Evolutionary conservation across 1,140 invertebrate genomes (phyloP).

Genomic region (Battus philenor): DNA sequence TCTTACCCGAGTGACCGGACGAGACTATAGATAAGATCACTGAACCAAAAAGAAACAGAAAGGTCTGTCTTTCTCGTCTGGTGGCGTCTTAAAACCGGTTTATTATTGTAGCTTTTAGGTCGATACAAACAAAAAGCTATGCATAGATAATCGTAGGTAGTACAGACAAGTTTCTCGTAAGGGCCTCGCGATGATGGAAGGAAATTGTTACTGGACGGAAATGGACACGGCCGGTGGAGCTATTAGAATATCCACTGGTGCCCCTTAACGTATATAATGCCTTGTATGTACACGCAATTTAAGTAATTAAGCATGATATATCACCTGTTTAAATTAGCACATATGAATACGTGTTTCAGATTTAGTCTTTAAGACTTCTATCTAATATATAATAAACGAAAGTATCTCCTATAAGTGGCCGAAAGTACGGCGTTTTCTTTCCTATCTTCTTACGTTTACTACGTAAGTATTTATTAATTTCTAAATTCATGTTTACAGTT

Average conservation of each 20-base stretch:
- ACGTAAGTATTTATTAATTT: neutral
- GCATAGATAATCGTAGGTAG: slow-evolving; percentile 53
- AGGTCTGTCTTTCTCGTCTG: slow-evolving; percentile 56
- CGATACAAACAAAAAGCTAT: slow-evolving; percentile 56
- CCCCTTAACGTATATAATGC: slow-evolving; percentile 16
- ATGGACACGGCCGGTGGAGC: slow-evolving; percentile 41
- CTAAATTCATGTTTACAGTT: too few species aligned
- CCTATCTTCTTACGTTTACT: neutral
- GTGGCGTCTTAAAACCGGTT: slow-evolving; percentile 55
- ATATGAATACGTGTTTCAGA: too few species aligned
- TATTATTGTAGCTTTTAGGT: slow-evolving; percentile 58
- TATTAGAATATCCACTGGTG: slow-evolving; percentile 35
- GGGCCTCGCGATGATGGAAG: slow-evolving; percentile 41
- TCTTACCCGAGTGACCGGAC: slow-evolving; percentile 32
- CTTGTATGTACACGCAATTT: slow-evolving; percentile 2
- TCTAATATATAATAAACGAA: too few species aligned
- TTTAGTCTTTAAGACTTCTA: too few species aligned
- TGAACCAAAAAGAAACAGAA: slow-evolving; percentile 71
- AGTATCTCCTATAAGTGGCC: too few species aligned
- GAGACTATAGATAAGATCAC: slow-evolving; percentile 59
- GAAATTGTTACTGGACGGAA: slow-evolving; percentile 66
- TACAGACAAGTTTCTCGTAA: slow-evolving; percentile 36
- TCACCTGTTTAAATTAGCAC: too few species aligned
- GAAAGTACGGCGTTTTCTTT: too few species aligned
- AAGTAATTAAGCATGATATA: neutral